Evolutionary conservation across 2,888 invertebrate genomes (phyloP).

Genomic region (Troilus luridus): DNA sequence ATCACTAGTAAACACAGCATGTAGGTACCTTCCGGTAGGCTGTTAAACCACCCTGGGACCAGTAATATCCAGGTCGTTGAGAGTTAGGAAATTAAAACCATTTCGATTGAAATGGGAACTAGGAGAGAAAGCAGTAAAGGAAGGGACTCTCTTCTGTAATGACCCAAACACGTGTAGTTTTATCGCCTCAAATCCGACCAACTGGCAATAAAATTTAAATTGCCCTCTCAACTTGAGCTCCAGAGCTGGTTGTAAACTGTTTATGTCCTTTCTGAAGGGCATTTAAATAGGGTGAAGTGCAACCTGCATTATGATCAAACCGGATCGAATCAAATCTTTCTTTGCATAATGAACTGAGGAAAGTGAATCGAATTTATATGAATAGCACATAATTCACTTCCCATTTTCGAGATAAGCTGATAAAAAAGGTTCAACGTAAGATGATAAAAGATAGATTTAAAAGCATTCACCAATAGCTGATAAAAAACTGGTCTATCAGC

Average conservation of each 20-base stretch:
- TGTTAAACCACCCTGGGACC: neutral
- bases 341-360: no score
- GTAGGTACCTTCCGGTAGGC: neutral
- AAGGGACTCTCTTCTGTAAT: neutral
- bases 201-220: slow-evolving; percentile 9
- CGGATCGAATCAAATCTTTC: no score
- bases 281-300: neutral
- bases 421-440: no score
- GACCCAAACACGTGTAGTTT: neutral
- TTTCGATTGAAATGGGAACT: neutral
- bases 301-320: neutral
- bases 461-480: no score
- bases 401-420: no score
- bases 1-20: neutral
- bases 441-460: no score
- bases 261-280: neutral
- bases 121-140: neutral
- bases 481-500: no score
- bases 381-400: no score
- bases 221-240: neutral
- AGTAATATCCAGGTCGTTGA: neutral
- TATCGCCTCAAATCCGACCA: slow-evolving; percentile 6
- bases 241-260: neutral
- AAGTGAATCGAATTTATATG: no score
- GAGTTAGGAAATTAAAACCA: neutral